Percentiles rank a stretch among this genome's conserved stretches.
phyloP scores from a whole-genome alignment of 1,140 invertebrate genomes.

The Thalassaphorura encarpata region DNA sequence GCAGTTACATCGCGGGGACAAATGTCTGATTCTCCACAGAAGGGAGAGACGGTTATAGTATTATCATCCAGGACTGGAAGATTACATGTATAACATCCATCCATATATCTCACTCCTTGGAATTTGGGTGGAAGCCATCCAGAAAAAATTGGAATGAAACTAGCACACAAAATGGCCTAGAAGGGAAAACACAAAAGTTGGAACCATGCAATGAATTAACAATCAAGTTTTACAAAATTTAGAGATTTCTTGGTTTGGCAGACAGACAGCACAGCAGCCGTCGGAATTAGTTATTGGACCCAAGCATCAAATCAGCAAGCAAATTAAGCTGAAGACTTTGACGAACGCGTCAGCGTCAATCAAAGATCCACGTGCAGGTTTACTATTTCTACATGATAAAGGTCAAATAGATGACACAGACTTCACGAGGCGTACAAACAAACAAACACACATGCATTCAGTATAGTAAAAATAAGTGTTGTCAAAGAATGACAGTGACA shows the following conservation, averaged over 20 bases:
- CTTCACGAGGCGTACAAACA: no score
- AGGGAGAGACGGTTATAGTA: slow-evolving; percentile 56
- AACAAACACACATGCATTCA: no score
- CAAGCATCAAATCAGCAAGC: slow-evolving; percentile 8
- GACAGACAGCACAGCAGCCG: slow-evolving; percentile 10
- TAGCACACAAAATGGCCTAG: slow-evolving; percentile 51
- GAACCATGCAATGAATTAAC: not conserved
- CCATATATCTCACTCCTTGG: slow-evolving; percentile 49
- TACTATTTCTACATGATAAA: no score
- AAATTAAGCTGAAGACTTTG: not conserved
- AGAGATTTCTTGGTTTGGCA: no score
- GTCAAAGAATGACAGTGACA: no score
- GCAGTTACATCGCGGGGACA: slow-evolving; percentile 47
- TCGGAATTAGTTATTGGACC: no score
- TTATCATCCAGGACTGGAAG: slow-evolving; percentile 48
- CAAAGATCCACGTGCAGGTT: no score
- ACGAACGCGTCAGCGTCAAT: not conserved
- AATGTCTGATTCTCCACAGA: slow-evolving; percentile 53
- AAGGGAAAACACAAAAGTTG: not conserved
- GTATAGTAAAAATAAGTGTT: no score
- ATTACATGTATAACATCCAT: slow-evolving; percentile 55
- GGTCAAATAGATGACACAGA: no score
- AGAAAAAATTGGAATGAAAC: slow-evolving; percentile 55
- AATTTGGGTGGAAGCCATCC: slow-evolving; percentile 49
- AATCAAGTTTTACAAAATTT: not conserved